phyloP scores from a whole-genome alignment of 2,888 invertebrate genomes.

The Drosophila paranaensis region DNA sequence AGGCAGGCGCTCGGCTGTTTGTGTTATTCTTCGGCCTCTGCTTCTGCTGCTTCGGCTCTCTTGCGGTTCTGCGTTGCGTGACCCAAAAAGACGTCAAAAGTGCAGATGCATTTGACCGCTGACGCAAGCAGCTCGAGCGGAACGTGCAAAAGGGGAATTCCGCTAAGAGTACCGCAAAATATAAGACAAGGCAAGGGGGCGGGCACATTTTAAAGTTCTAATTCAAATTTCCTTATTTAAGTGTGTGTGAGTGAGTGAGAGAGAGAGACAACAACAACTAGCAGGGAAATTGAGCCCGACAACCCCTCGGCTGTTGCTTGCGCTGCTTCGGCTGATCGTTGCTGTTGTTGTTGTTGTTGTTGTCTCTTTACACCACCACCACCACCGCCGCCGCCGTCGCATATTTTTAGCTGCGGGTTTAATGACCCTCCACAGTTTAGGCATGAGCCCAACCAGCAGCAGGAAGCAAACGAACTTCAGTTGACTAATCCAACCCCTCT shows the following conservation, averaged over 20 bases:
- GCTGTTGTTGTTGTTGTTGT: constrained; percentile 41
- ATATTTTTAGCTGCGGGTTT: constrained; percentile 75
- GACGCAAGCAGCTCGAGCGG: constrained; percentile 62
- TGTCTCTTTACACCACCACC: constrained; percentile 52
- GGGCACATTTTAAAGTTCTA: constrained; percentile 26
- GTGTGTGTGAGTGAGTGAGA: not conserved
- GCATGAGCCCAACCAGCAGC: constrained; percentile 46
- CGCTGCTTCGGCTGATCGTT: constrained; percentile 3
- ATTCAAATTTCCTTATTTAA: constrained; percentile 58
- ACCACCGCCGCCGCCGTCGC: constrained; percentile 26
- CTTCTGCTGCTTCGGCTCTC: constrained; percentile 18
- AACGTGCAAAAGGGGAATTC: constrained; percentile 67
- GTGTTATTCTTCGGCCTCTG: constrained; percentile 32
- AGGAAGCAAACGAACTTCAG: constrained; percentile 33
- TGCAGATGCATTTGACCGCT: constrained; percentile 58
- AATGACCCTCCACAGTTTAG: constrained; percentile 67
- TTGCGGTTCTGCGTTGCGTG: constrained; percentile 58
- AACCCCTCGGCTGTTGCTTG: constrained; percentile 49
- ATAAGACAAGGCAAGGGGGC: constrained; percentile 1
- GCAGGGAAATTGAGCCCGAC: constrained; percentile 36
- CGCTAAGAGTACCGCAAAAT: constrained; percentile 64
- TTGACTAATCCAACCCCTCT: constrained; percentile 63
- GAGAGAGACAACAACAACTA: constrained; percentile 23
- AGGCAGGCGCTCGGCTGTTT: constrained; percentile 20
- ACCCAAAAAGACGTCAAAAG: constrained; percentile 66